These are phyloP conservation scores for Nesospiza acunhae DNA, from an alignment of 2,113 vertebrate genomes.

Conservation along the genomic window DNA sequence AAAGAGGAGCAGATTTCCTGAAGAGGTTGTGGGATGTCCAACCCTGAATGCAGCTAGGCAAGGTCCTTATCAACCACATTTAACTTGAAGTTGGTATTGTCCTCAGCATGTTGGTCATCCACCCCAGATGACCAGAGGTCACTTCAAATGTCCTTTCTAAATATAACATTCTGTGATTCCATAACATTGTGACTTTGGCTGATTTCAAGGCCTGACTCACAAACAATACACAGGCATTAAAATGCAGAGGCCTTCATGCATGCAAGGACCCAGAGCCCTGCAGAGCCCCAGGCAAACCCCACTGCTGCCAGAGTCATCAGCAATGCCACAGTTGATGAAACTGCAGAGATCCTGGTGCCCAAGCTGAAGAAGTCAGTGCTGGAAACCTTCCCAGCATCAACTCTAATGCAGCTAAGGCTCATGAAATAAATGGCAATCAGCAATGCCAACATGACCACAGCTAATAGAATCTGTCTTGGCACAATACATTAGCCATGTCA, in stretches of 20 bases:
- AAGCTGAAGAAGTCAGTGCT: background rate
- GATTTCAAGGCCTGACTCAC: background rate
- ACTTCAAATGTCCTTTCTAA: background rate
- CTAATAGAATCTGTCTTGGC: background rate
- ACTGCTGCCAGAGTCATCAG: background rate
- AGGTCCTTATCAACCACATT: background rate
- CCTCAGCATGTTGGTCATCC: background rate
- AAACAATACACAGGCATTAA: background rate
- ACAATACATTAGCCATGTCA: background rate
- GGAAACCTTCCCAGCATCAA: background rate
- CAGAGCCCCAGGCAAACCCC: background rate
- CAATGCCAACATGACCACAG: background rate
- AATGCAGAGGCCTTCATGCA: background rate
- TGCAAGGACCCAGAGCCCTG: background rate
- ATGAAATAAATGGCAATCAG: background rate
- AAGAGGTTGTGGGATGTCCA: background rate
- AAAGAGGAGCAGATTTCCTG: background rate
- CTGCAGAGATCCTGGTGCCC: background rate
- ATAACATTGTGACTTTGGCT: background rate
- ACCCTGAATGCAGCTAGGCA: background rate
- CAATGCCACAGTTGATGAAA: background rate
- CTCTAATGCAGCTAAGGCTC: background rate
- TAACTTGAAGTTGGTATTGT: background rate
- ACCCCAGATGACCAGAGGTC: background rate
- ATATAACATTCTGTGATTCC: background rate